These are phyloP conservation scores for Nicator chloris DNA, from an alignment of 2,113 vertebrate genomes.

Conservation along the genomic window DNA sequence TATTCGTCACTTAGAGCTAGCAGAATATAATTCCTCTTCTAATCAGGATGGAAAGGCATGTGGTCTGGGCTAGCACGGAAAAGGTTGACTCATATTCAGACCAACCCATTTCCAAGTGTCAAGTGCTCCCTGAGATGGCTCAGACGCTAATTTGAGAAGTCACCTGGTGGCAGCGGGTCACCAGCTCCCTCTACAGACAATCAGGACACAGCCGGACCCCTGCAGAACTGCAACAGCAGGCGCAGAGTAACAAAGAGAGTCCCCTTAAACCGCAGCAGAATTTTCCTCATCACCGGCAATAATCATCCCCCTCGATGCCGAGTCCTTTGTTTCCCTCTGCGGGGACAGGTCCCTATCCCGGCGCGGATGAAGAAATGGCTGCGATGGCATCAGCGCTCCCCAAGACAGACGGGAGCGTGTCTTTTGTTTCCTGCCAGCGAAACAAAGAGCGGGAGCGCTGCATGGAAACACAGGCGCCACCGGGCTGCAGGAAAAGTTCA, in stretches of 20 bases:
- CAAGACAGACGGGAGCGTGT: not conserved
- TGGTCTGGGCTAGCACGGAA: not conserved
- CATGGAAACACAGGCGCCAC: not conserved
- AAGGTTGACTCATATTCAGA: conserved; percentile 26
- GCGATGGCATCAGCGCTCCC: not conserved
- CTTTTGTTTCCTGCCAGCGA: conserved; percentile 43
- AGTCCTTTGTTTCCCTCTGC: not conserved
- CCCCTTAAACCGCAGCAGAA: not conserved
- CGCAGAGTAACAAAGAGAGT: conserved; percentile 14
- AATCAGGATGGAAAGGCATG: not conserved
- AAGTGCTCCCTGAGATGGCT: conserved; percentile 51
- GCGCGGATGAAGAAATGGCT: not conserved
- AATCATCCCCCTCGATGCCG: not conserved
- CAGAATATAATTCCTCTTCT: not conserved
- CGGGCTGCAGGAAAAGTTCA: conserved; percentile 49
- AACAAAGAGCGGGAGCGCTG: conserved; percentile 11
- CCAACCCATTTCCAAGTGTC: conserved; percentile 34
- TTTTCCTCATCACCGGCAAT: not conserved
- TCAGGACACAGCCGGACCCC: conserved; percentile 43
- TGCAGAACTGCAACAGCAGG: not conserved
- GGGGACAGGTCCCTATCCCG: not conserved
- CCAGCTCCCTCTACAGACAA: conserved; percentile 65
- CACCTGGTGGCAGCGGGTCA: conserved; percentile 59
- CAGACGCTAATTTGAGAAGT: conserved; percentile 36
- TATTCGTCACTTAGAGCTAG: not conserved